Conservation (phyloP, 2,113 vertebrate species). For the Gopherus flavomarginatus region DNA sequence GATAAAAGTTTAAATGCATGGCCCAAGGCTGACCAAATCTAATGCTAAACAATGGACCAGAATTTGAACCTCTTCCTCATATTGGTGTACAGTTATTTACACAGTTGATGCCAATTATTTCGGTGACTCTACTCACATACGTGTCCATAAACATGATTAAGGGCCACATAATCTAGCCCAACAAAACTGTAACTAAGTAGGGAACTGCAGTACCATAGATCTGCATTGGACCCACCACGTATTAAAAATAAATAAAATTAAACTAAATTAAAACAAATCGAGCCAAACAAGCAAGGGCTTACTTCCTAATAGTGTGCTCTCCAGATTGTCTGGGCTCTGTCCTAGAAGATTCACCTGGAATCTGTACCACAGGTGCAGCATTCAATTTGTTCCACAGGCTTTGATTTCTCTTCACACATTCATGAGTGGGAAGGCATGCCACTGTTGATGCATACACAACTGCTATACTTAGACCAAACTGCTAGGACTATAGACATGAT, state of each 20-base stretch:
- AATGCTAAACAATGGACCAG: background rate
- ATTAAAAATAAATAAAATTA: background rate
- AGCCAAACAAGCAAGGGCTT: background rate
- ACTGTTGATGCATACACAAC: background rate
- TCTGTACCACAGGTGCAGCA: background rate
- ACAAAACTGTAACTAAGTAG: background rate
- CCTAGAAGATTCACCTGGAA: background rate
- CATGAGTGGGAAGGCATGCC: background rate
- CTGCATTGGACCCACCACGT: background rate
- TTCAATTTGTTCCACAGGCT: background rate
- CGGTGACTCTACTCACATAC: background rate
- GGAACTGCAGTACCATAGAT: background rate
- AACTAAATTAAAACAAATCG: background rate
- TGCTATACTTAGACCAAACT: background rate
- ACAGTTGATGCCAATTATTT: background rate
- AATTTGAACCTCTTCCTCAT: background rate
- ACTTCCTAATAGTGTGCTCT: background rate
- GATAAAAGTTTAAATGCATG: background rate
- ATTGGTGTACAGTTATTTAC: background rate
- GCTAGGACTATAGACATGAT: background rate
- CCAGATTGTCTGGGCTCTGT: background rate
- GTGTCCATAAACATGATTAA: background rate
- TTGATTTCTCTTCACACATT: background rate
- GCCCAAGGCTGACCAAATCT: background rate
- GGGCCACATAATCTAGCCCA: background rate